A percentile compares a stretch with the other conserved stretches of the same genome.
Conservation (phyloP, 2,888 invertebrate species). For the Clitarchus hookeri region DNA sequence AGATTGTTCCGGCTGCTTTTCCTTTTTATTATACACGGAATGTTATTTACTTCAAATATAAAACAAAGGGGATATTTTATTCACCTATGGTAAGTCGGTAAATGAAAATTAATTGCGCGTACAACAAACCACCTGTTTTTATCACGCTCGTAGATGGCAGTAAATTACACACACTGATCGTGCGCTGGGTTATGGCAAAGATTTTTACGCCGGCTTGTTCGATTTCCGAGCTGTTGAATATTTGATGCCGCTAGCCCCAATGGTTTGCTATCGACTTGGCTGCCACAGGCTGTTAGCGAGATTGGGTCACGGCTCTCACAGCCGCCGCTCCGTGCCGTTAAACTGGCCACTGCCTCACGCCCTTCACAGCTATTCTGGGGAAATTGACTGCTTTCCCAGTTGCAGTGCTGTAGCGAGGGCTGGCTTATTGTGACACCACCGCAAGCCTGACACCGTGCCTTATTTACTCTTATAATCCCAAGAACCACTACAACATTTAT, state of each 20-base stretch:
- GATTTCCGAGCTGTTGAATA: constrained; percentile 24
- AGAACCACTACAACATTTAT: no score
- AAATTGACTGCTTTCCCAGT: not conserved
- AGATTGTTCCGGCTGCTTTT: no score
- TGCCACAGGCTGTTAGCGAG: constrained; percentile 20
- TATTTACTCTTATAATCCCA: no score
- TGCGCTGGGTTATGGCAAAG: not conserved
- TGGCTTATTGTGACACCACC: no score
- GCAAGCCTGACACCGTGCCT: no score
- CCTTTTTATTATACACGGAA: no score
- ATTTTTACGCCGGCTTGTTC: constrained; percentile 7
- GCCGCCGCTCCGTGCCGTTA: not conserved
- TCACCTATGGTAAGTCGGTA: no score
- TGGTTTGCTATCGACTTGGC: constrained; percentile 16
- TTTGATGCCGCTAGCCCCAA: constrained; percentile 20
- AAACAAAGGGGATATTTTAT: no score
- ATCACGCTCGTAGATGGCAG: not conserved
- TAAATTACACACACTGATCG: not conserved
- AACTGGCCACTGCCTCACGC: no score
- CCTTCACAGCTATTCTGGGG: not conserved
- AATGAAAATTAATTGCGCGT: not conserved
- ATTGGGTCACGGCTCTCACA: not conserved
- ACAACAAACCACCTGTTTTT: not conserved
- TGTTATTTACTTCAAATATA: no score
- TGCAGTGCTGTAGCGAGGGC: no score